These are phyloP conservation scores for Cryptocheilus praepositus DNA, from an alignment of 2,888 invertebrate species.

Conservation along the genomic window DNA sequence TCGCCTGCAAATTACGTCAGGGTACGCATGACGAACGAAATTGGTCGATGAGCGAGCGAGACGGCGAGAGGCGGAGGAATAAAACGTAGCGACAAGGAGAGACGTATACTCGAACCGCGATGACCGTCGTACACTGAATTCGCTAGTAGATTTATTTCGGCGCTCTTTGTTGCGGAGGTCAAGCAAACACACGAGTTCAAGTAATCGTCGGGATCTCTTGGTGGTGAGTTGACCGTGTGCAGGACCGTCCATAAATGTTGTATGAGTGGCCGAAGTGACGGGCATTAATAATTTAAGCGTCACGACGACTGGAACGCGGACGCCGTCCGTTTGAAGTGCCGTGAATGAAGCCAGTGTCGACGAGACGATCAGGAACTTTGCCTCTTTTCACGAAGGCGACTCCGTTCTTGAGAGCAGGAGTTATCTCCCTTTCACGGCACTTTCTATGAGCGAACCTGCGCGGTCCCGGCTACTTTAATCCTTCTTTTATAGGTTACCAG, in stretches of 20 bases:
- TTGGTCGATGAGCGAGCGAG: background rate
- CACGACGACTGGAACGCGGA: constrained; percentile 45
- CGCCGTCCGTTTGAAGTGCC: constrained; percentile 21
- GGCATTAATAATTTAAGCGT: constrained; percentile 62
- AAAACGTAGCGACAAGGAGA: background rate
- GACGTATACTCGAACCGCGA: constrained; percentile 30
- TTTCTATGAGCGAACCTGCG: too few relatives aligned
- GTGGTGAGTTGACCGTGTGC: background rate
- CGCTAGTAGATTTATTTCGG: constrained; percentile 50
- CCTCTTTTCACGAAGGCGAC: background rate
- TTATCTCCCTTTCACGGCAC: too few relatives aligned
- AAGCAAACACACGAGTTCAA: constrained; percentile 58
- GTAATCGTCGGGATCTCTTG: constrained; percentile 46
- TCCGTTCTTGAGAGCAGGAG: too few relatives aligned
- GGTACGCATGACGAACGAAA: background rate
- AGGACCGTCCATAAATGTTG: constrained; percentile 57
- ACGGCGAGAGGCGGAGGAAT: background rate
- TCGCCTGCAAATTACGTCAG: background rate
- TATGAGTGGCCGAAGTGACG: constrained; percentile 55
- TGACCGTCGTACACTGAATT: constrained; percentile 41
- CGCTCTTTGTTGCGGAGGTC: constrained; percentile 55
- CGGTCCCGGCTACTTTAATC: too few relatives aligned
- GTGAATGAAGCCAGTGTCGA: constrained; percentile 21
- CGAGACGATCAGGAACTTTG: constrained; percentile 21
- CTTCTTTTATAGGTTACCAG: too few relatives aligned